A percentile compares a stretch with the other conserved stretches of the same genome.
Evolutionary conservation across 2,113 vertebrate genomes (phyloP).

Genomic region (Sinocyclocheilus grahami): DNA sequence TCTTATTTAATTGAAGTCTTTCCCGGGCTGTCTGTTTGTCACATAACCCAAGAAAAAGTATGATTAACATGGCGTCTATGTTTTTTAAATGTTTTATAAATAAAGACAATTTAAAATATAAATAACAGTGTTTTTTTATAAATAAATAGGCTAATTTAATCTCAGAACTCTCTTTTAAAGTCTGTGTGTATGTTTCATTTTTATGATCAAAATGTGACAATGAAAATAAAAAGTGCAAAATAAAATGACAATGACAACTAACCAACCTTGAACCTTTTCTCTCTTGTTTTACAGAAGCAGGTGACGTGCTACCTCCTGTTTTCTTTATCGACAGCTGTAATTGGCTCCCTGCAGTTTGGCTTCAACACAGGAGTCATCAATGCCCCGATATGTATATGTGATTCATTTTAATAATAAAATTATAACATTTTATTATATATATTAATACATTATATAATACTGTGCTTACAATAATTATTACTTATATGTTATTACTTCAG

Average conservation of each 20-base stretch:
- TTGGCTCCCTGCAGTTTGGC: conserved; percentile 91
- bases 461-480: too few species aligned
- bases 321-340: conserved; percentile 80
- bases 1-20: neutral
- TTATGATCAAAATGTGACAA: neutral
- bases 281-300: conserved; percentile 63
- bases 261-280: neutral
- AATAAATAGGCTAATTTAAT: neutral
- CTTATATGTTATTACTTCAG: too few species aligned
- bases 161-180: too few species aligned
- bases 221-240: neutral
- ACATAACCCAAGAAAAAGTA: neutral
- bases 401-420: too few species aligned
- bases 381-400: too few species aligned
- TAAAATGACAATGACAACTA: neutral
- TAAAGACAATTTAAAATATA: neutral
- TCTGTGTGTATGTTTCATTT: neutral
- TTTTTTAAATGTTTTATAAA: neutral
- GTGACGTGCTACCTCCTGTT: conserved; percentile 81
- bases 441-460: too few species aligned
- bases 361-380: conserved; percentile 97
- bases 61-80: neutral
- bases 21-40: neutral
- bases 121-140: neutral
- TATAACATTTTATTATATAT: too few species aligned